Conservation (phyloP, 2,113 vertebrate genomes). For the Rhagologus leucostigma region DNA sequence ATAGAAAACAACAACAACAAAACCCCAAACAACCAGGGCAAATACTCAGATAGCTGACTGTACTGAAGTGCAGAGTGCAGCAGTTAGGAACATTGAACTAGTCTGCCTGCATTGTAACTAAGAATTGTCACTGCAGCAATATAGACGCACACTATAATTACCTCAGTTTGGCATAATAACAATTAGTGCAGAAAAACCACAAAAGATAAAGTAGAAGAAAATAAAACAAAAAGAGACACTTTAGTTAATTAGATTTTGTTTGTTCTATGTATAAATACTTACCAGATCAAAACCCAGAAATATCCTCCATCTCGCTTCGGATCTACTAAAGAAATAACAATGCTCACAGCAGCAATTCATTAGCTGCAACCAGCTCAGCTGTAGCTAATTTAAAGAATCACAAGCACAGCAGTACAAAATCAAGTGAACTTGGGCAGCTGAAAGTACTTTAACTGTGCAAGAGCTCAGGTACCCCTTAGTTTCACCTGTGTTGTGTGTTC, state of each 20-base stretch:
- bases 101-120: neutral
- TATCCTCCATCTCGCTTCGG: neutral
- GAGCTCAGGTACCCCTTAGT: neutral
- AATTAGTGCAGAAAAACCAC: neutral
- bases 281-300: neutral
- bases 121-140: neutral
- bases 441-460: neutral
- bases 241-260: neutral
- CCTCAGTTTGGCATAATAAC: neutral
- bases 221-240: neutral
- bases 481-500: neutral
- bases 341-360: neutral
- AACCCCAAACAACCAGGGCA: neutral
- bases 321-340: neutral
- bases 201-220: neutral
- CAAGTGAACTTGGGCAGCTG: neutral
- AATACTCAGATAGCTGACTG: neutral
- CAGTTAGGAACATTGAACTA: neutral
- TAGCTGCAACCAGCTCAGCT: conserved; percentile 32
- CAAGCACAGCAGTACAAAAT: conserved; percentile 31
- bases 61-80: neutral
- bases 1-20: neutral
- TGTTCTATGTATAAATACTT: neutral
- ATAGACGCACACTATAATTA: neutral
- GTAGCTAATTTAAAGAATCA: conserved; percentile 39